Percentiles rank a stretch among this genome's conserved stretches.
Evolutionary conservation across 92 coral and sea anemone species (phyloP).

Genomic region (Umimayanthus chanpuru): DNA sequence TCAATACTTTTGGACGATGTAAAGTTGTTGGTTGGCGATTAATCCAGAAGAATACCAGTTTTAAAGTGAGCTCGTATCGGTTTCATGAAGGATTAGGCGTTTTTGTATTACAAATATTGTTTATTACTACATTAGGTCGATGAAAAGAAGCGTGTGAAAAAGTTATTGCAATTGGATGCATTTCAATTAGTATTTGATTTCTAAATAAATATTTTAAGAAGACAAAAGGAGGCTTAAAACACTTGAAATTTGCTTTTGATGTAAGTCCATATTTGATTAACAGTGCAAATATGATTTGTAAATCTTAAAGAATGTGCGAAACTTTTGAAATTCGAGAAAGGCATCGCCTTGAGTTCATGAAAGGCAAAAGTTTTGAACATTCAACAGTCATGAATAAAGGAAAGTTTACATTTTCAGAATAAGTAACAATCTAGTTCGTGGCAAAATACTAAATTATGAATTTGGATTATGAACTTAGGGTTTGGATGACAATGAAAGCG

Average conservation of each 20-base stretch:
- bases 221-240: conserved; percentile 38
- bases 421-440: conserved; percentile 38
- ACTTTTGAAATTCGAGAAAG: neutral
- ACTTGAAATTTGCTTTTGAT: conserved; percentile 4
- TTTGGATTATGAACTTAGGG: conserved; percentile 28
- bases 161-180: conserved; percentile 44
- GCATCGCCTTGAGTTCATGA: neutral
- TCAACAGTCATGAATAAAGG: conserved; percentile 29
- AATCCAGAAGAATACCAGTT: neutral
- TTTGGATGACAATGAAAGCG: conserved; percentile 5
- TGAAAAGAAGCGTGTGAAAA: conserved; percentile 45
- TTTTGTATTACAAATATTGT: conserved; percentile 28
- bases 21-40: neutral
- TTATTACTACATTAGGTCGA: conserved; percentile 24
- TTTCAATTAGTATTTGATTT: conserved; percentile 48
- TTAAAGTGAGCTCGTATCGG: conserved; percentile 1
- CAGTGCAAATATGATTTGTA: no score
- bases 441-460: conserved; percentile 47
- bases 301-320: neutral
- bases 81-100: conserved; percentile 18
- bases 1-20: neutral
- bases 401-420: conserved; percentile 45
- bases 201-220: conserved; percentile 42
- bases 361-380: conserved; percentile 9
- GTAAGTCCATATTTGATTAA: neutral